Conservation (phyloP, 23 tunicate genomes). For the Pegea sp. region DNA sequence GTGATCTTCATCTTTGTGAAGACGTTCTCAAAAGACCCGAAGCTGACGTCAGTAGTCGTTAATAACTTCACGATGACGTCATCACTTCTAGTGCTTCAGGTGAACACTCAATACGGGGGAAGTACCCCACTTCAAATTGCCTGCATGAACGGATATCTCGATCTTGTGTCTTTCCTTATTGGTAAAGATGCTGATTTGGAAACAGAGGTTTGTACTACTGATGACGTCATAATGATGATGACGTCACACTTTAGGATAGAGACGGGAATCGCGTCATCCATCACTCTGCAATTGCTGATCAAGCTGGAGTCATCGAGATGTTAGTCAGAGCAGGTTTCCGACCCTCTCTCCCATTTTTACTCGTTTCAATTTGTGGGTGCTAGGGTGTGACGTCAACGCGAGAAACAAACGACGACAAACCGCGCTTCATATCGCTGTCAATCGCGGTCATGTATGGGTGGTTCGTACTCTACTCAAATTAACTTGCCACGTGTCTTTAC, state of each 20-base stretch:
- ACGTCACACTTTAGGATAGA: slow-evolving; percentile 43
- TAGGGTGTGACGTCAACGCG: slow-evolving; percentile 94
- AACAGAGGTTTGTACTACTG: slow-evolving; percentile 48
- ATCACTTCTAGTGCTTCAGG: slow-evolving; percentile 15
- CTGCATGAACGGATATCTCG: slow-evolving; percentile 74
- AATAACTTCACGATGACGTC: background rate
- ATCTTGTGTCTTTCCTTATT: slow-evolving; percentile 47
- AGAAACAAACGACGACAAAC: slow-evolving; percentile 91
- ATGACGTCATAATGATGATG: background rate
- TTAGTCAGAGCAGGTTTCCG: slow-evolving; percentile 42
- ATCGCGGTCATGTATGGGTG: slow-evolving; percentile 80
- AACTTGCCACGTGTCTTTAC: slow-evolving; percentile 74
- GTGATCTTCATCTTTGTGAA: slow-evolving; percentile 69
- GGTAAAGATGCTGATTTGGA: slow-evolving; percentile 72
- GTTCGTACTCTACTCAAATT: slow-evolving; percentile 52
- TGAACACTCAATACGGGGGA: slow-evolving; percentile 59
- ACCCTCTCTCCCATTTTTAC: background rate
- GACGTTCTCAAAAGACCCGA: slow-evolving; percentile 65
- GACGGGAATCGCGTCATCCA: slow-evolving; percentile 91
- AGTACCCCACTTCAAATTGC: slow-evolving; percentile 83
- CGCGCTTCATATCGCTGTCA: slow-evolving; percentile 81
- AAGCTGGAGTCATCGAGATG: slow-evolving; percentile 45
- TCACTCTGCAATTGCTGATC: slow-evolving; percentile 72
- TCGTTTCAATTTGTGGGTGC: background rate
- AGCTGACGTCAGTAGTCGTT: slow-evolving; percentile 44